Conservation (phyloP, 2,797 vertebrate species). For the Karalla daura region DNA sequence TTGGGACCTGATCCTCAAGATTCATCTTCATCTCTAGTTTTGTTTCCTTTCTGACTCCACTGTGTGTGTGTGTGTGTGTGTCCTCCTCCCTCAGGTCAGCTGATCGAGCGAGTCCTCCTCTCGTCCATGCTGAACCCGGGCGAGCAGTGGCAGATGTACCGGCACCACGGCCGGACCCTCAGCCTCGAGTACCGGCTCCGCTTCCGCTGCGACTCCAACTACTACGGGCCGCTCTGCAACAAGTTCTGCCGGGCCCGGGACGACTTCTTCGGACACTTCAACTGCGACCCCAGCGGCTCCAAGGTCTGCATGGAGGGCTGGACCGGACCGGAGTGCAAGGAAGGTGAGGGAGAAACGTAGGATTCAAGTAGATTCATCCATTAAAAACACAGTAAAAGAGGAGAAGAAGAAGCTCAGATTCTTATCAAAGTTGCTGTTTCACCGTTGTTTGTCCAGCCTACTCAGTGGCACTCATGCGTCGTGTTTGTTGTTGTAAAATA, state of each 20-base stretch:
- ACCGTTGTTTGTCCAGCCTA: background rate
- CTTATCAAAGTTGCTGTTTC: background rate
- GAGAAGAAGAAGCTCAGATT: no score
- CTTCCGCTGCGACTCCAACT: conserved; percentile 83
- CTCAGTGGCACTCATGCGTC: background rate
- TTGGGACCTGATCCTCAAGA: no score
- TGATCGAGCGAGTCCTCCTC: conserved; percentile 83
- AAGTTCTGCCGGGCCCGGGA: conserved; percentile 83
- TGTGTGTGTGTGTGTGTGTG: no score
- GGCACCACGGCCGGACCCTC: conserved; percentile 76
- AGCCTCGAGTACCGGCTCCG: conserved; percentile 83
- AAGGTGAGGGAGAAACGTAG: conserved; percentile 76
- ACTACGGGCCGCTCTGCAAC: conserved; percentile 85
- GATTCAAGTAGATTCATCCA: no score
- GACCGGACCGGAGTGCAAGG: conserved; percentile 81
- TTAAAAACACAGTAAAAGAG: no score
- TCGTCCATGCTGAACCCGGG: conserved; percentile 87
- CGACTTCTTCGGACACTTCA: conserved; percentile 87
- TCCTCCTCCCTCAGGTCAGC: conserved; percentile 65
- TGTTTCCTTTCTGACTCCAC: no score
- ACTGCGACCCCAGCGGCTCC: conserved; percentile 79
- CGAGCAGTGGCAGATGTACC: conserved; percentile 83
- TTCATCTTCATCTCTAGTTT: no score
- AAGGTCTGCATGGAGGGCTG: conserved; percentile 88
- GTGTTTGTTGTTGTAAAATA: background rate